A percentile compares a stretch with the other conserved stretches of the same genome.
phyloP scores from a whole-genome alignment of 2,797 vertebrate species.

The Morelia viridis region DNA sequence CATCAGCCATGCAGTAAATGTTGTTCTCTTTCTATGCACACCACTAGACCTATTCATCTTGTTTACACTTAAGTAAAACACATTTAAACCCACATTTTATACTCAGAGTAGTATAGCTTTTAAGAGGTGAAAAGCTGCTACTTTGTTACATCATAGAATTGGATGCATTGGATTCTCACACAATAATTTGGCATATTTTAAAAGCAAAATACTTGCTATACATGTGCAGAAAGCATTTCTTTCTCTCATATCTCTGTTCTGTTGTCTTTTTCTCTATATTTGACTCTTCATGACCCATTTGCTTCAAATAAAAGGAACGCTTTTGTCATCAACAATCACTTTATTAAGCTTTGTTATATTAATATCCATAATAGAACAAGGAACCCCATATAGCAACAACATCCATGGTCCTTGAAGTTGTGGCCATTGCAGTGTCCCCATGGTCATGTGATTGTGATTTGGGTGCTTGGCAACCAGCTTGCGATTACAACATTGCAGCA shows the following conservation, averaged over 20 bases:
- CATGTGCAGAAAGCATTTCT: constrained; percentile 11
- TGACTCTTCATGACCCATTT: constrained; percentile 3
- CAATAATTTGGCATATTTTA: background rate
- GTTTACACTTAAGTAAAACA: background rate
- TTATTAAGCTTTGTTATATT: constrained; percentile 13
- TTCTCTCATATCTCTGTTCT: background rate
- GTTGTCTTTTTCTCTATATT: background rate
- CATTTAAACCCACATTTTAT: constrained; percentile 27
- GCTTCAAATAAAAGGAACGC: background rate
- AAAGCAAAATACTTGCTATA: constrained; percentile 11
- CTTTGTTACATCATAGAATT: constrained; percentile 33
- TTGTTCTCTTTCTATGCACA: background rate
- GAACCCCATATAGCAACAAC: background rate
- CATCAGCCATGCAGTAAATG: background rate
- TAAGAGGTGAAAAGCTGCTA: constrained; percentile 34
- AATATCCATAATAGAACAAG: constrained; percentile 27
- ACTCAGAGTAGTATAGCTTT: constrained; percentile 49
- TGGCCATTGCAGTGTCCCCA: background rate
- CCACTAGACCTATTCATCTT: background rate
- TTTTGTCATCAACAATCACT: constrained; percentile 16
- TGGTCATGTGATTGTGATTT: background rate
- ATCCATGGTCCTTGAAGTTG: background rate
- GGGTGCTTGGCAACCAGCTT: background rate
- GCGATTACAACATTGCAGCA: background rate
- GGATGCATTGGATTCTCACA: background rate